Evolutionary conservation across 2,113 vertebrate species (phyloP), one percentile per base, ranked within the genome.

Genomic region (Corvus hawaiiensis): DNA sequence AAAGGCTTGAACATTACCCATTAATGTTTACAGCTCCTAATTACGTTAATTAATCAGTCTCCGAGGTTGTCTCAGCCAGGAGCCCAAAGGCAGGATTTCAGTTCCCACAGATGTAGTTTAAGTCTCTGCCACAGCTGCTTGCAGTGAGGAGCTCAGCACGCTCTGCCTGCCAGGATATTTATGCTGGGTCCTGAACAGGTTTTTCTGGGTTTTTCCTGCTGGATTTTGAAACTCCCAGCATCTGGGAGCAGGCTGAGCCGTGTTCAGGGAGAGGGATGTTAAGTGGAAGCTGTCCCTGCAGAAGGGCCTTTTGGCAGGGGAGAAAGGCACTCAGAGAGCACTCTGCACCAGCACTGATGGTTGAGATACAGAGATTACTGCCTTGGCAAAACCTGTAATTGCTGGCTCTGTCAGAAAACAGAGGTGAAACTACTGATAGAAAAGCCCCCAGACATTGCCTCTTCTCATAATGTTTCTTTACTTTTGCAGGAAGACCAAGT

Each of bases 1-100:
- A 76, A 96, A 90, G 72, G 79, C 90, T 73, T 55, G 59, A 93
- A 88, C 55, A 52, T 59, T 91, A 46, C 30, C 91, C 87, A 63
- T 96, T 87, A 94, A 91, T 91, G 93, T 94, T 96, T 94, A 96
- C 92, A 97, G 87, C 90, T 96, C 78, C 85, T 96, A 96, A 95
- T 96, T 95, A 95, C 15, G 56, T 92, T 96, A 92, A 97, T 94
- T 95, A 94, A 95, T 96, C 94, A 95, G 82, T 35, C 90, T 73
- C 73, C 13, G 67, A 92, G 82, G 78, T 55, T 94, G 91, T 55
- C 62, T 94, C 62, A 86, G 33, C 56, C 3, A 0, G 74, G 71
- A 94, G 92, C 88, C 88, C 90, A 77, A 22, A 86, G 90, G 95
- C 95, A 96, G 88, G 83, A 37, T 77, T 93, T 66, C 33, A 81